These are phyloP conservation scores for Paelopatides confundens DNA, from an alignment of 53 echinoderm and acorn worm genomes.

Conservation along the genomic window DNA sequence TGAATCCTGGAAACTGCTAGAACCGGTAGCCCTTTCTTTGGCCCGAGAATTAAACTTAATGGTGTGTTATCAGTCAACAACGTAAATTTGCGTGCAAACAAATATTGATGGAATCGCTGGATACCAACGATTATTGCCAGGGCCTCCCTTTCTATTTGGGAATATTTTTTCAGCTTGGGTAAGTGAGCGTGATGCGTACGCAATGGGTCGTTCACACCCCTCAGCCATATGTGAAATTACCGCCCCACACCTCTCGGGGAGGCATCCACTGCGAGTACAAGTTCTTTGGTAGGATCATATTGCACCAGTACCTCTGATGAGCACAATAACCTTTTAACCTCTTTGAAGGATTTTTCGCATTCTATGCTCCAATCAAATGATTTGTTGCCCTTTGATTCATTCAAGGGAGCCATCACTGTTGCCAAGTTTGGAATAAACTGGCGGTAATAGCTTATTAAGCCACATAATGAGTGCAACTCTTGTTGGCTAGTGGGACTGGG, in stretches of 20 bases:
- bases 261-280: slow-evolving; percentile 23
- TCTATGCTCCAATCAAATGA: slow-evolving; percentile 2
- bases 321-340: neutral
- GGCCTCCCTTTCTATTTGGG: slow-evolving; percentile 31
- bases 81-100: slow-evolving; percentile 14
- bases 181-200: slow-evolving; percentile 33
- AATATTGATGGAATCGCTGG: slow-evolving; percentile 8
- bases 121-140: neutral
- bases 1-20: no score
- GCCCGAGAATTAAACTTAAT: no score
- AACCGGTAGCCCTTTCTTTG: no score
- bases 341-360: neutral
- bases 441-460: slow-evolving; percentile 30
- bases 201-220: slow-evolving; percentile 17
- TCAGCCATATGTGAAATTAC: slow-evolving; percentile 12
- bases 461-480: slow-evolving; percentile 39
- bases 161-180: slow-evolving; percentile 25
- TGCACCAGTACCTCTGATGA: neutral
- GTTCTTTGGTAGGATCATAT: slow-evolving; percentile 8
- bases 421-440: slow-evolving; percentile 13
- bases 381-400: slow-evolving; percentile 14
- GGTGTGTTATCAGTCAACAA: slow-evolving; percentile 8
- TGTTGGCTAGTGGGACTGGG: slow-evolving; percentile 6
- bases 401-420: slow-evolving; percentile 15
- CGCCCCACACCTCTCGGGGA: slow-evolving; percentile 8